These are phyloP conservation scores for Entomobrya multifasciata DNA, from an alignment of 2,888 invertebrate species.

Conservation along the genomic window DNA sequence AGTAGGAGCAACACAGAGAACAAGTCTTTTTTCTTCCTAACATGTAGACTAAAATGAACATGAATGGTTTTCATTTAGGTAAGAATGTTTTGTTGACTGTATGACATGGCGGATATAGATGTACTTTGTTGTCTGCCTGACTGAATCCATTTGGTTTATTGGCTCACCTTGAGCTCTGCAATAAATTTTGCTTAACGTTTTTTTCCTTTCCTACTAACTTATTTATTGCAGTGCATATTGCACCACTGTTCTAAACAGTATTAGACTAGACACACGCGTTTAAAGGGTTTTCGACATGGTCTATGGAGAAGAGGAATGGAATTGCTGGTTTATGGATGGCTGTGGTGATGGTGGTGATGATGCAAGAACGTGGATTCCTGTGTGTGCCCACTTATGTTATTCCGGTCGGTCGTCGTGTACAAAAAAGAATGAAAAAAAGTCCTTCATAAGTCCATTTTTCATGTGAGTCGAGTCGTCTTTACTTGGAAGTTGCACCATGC, in stretches of 20 bases:
- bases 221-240: constrained; percentile 45
- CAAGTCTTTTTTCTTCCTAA: too few relatives aligned
- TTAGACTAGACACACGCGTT: not conserved
- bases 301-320: not conserved
- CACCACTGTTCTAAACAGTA: constrained; percentile 33
- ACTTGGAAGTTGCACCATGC: not conserved
- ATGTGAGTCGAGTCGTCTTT: not conserved
- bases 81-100: not conserved
- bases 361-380: constrained; percentile 49
- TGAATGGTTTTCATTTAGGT: constrained; percentile 4
- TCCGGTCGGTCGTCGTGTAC: not conserved
- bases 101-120: not conserved
- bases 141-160: constrained; percentile 60
- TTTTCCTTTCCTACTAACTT: constrained; percentile 21
- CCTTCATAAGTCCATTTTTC: constrained; percentile 44
- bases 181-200: constrained; percentile 64
- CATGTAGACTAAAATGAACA: too few relatives aligned
- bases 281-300: too few relatives aligned
- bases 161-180: constrained; percentile 69
- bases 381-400: constrained; percentile 38
- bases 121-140: constrained; percentile 18
- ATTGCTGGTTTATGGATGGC: not conserved
- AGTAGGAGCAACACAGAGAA: not conserved
- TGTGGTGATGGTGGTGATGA: constrained; percentile 30
- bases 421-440: constrained; percentile 11